Conservation (phyloP, 2,113 vertebrate species). For the Bufo gargarizans region DNA sequence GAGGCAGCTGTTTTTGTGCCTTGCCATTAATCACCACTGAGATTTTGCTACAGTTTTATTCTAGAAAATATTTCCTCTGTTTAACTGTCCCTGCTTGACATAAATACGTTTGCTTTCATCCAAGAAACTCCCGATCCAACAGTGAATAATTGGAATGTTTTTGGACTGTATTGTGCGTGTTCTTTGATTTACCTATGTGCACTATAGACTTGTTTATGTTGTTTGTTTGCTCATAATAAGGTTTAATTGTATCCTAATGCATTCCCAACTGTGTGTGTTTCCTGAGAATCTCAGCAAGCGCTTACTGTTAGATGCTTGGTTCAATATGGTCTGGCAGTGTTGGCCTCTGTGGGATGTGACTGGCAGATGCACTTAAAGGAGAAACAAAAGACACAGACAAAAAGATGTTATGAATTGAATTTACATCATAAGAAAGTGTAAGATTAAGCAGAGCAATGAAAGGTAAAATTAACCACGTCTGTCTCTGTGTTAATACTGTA, state of each 20-base stretch:
- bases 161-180: slow-evolving; percentile 23
- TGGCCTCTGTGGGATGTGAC: slow-evolving; percentile 9
- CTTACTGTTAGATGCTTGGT: slow-evolving; percentile 51
- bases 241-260: slow-evolving; percentile 68
- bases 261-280: slow-evolving; percentile 58
- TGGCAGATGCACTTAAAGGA: slow-evolving; percentile 10
- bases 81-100: slow-evolving; percentile 32
- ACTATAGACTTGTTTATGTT: slow-evolving; percentile 55
- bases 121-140: slow-evolving; percentile 30
- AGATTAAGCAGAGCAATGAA: neutral
- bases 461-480: neutral
- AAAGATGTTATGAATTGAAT: slow-evolving; percentile 26
- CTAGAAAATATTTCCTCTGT: slow-evolving; percentile 41
- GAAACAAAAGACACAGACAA: slow-evolving; percentile 28
- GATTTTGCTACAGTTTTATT: slow-evolving; percentile 23
- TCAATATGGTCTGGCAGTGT: slow-evolving; percentile 52
- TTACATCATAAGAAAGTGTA: slow-evolving; percentile 32
- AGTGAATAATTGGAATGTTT: slow-evolving; percentile 26
- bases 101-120: slow-evolving; percentile 6
- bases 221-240: slow-evolving; percentile 63
- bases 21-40: slow-evolving; percentile 45
- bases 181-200: slow-evolving; percentile 39
- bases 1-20: slow-evolving; percentile 34
- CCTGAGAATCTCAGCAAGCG: slow-evolving; percentile 58
- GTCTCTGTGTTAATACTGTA: neutral